A percentile compares a stretch with the other conserved stretches of the same genome.
phyloP scores from a whole-genome alignment of 1,140 invertebrate species.

The Rhagoletis zephyria region DNA sequence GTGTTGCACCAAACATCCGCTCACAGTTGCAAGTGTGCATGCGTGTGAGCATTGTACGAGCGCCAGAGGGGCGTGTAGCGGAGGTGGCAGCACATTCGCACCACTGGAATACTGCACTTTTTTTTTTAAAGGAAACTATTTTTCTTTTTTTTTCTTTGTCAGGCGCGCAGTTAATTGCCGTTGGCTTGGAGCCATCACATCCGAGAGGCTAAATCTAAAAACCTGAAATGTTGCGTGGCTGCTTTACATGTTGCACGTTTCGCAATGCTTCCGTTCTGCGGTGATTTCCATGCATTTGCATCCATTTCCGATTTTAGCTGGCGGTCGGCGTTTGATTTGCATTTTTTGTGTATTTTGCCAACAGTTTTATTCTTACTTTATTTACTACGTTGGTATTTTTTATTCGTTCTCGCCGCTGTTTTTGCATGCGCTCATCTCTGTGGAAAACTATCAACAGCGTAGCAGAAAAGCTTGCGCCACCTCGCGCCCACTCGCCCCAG shows the following conservation, averaged over 20 bases:
- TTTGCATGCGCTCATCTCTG: conserved; percentile 8
- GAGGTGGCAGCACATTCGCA: not conserved
- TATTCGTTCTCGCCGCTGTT: not conserved
- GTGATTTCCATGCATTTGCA: conserved; percentile 43
- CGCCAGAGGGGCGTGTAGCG: not conserved
- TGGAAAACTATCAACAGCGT: conserved; percentile 24
- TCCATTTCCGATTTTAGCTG: conserved; percentile 22
- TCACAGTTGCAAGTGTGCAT: not conserved
- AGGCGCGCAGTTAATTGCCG: conserved; percentile 17
- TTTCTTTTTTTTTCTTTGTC: conserved; percentile 5
- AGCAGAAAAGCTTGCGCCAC: not conserved
- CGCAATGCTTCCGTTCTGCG: conserved; percentile 27
- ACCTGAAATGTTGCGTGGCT: not conserved
- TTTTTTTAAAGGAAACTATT: not conserved
- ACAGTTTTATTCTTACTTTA: not conserved
- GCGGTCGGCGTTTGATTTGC: not conserved
- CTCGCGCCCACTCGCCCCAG: not conserved
- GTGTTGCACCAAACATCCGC: not conserved
- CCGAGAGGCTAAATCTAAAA: not conserved
- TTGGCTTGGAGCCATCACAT: not conserved
- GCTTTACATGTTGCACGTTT: not conserved
- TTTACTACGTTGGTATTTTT: not conserved
- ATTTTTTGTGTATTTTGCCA: not conserved
- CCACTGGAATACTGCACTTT: not conserved
- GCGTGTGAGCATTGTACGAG: not conserved